Conservation (phyloP, 2,113 vertebrate genomes). For the Terrapene triunguis region DNA sequence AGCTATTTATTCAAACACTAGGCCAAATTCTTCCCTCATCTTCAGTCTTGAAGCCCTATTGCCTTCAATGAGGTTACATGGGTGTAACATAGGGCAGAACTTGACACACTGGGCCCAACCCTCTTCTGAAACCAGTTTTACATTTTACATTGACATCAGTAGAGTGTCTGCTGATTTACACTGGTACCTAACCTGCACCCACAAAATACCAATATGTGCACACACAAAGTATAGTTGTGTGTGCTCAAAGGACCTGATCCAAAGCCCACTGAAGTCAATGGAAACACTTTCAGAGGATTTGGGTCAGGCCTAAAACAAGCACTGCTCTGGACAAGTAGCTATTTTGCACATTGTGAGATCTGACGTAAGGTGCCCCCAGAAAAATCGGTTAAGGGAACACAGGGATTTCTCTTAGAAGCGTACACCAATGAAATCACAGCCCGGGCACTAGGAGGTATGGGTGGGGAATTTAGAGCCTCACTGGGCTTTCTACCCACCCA, state of each 20-base stretch:
- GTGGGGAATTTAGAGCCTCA: not conserved
- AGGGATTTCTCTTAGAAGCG: not conserved
- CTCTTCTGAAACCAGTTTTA: not conserved
- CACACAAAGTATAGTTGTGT: not conserved
- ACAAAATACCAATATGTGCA: not conserved
- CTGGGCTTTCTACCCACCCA: not conserved
- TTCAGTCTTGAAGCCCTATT: not conserved
- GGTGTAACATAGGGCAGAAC: not conserved
- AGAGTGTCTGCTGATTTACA: not conserved
- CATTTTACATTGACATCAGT: not conserved
- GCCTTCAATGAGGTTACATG: not conserved
- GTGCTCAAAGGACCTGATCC: not conserved
- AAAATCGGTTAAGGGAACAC: not conserved
- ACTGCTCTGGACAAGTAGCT: fast-evolving
- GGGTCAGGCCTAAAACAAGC: not conserved
- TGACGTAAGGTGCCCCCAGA: not conserved
- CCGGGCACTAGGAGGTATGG: not conserved
- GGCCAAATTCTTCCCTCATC: not conserved
- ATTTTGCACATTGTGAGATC: not conserved
- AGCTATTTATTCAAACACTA: not conserved
- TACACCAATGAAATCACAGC: not conserved
- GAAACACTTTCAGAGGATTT: not conserved
- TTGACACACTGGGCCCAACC: not conserved
- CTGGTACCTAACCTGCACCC: not conserved
- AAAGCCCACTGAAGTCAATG: not conserved